These are phyloP conservation scores for Ciconia stormi DNA, from an alignment of 2,113 vertebrate genomes.

Conservation along the genomic window DNA sequence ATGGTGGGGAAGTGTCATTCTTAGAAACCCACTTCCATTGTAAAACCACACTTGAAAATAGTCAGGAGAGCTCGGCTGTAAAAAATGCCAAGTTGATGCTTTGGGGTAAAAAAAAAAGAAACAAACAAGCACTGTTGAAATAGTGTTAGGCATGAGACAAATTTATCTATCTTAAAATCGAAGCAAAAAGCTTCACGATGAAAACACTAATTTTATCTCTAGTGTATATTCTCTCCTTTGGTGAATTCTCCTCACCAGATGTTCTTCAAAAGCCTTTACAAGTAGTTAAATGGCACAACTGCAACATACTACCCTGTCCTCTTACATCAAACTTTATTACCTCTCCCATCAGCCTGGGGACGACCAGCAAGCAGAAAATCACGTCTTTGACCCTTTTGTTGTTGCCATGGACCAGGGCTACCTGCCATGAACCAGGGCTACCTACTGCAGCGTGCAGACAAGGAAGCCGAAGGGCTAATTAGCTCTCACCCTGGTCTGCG, in stretches of 20 bases:
- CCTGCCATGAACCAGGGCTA: background rate
- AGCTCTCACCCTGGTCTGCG: rapidly evolving
- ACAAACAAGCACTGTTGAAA: background rate
- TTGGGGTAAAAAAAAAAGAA: background rate
- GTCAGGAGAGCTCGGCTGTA: background rate
- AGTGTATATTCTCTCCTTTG: background rate
- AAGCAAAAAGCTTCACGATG: background rate
- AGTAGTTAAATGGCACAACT: background rate
- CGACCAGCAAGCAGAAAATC: background rate
- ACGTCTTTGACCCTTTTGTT: rapidly evolving
- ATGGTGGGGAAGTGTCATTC: background rate
- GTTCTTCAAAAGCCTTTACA: background rate
- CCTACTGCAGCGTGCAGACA: rapidly evolving
- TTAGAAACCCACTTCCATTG: background rate
- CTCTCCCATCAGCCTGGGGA: background rate
- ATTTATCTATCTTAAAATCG: background rate
- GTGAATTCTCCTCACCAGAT: background rate
- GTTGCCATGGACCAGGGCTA: background rate
- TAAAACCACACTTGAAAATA: background rate
- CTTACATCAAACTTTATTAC: background rate
- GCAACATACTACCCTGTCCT: background rate
- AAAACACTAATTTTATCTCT: background rate
- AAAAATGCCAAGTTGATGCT: background rate
- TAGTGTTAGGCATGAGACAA: background rate
- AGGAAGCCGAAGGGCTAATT: background rate